phyloP scores from a whole-genome alignment of 2,113 vertebrate genomes.

The Cyanoderma ruficeps region DNA sequence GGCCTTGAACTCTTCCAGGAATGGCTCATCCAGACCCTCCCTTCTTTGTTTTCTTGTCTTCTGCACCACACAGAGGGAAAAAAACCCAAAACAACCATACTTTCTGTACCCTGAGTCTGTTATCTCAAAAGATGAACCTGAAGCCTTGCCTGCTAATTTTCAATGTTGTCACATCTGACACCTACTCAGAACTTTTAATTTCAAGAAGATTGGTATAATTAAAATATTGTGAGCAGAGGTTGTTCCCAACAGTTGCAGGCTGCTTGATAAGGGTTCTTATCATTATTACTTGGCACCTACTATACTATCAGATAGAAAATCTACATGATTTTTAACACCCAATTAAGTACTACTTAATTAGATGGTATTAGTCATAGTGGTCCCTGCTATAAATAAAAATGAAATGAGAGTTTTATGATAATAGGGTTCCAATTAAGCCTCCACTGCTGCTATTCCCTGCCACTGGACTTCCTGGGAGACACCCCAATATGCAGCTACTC shows the following conservation, averaged over 20 bases:
- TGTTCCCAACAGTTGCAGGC: neutral
- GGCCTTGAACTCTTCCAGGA: neutral
- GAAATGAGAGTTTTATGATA: neutral
- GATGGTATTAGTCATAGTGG: constrained; percentile 2
- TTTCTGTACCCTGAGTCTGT: neutral
- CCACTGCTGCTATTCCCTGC: neutral
- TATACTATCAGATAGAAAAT: neutral
- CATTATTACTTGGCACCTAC: neutral
- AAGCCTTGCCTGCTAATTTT: neutral
- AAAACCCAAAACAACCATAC: neutral
- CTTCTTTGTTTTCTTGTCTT: neutral
- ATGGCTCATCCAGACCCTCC: neutral
- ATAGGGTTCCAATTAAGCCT: neutral
- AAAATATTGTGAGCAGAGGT: neutral
- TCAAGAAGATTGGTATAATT: neutral
- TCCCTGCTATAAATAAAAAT: constrained; percentile 8
- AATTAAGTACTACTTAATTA: constrained; percentile 43
- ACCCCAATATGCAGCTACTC: neutral
- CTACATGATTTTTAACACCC: constrained; percentile 6
- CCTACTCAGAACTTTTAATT: neutral
- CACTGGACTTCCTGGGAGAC: neutral
- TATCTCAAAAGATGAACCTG: neutral
- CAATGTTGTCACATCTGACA: neutral
- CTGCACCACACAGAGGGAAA: neutral
- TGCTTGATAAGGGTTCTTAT: neutral